Base-by-base conservation (phyloP, 2,113 vertebrate genomes). In the Psittacula cyanocephala region DNA sequence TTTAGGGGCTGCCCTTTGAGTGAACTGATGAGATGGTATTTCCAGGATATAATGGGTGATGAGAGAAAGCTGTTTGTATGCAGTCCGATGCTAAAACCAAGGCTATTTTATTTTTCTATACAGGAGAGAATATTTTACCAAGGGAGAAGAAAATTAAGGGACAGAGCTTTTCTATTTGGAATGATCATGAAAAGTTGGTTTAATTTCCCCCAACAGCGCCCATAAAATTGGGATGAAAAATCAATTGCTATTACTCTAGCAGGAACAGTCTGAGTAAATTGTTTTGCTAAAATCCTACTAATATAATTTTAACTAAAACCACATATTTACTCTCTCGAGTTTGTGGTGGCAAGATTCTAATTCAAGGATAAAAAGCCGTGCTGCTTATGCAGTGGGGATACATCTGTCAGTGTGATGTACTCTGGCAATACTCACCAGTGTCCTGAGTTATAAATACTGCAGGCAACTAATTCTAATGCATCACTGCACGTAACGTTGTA, bases 151-250 rank as follows among this genome's bases (percentile, higher is more conserved):
- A 81, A 78, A 89, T 64, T 23, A 55, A 41, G 20, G 59, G 39
- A 27, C 43, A 65, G 43, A 75, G 59, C 44, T 81, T 96, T 75
- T 39, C 33, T 60, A 13, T 68, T 84, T 82, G 65, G 70, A 94
- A 85, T 91, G 52, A 69, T 17, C 41, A 22, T 46, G 70, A 89
- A 89, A 69, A 65, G 67, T 59, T 75, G 44, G 31, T 87, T 95
- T 92, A 22, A 65, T 94, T 92, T 95, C 28, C 31, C 79, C 15
- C 70, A 76, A 46, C 35, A 82, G 63, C 7, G 1, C 63, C 76
- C 86, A 55, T 91, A 94, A 94, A 95, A 89, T 80, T 5, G 4
- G 13, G 35, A 87, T 91, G 74, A 95, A 72, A 72, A 92, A 46
- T 76, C 84, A 91, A 46, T 77, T 74, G 67, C 63, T 85, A 57